Conservation (phyloP, 2,113 vertebrate species). For the Martes martes region DNA sequence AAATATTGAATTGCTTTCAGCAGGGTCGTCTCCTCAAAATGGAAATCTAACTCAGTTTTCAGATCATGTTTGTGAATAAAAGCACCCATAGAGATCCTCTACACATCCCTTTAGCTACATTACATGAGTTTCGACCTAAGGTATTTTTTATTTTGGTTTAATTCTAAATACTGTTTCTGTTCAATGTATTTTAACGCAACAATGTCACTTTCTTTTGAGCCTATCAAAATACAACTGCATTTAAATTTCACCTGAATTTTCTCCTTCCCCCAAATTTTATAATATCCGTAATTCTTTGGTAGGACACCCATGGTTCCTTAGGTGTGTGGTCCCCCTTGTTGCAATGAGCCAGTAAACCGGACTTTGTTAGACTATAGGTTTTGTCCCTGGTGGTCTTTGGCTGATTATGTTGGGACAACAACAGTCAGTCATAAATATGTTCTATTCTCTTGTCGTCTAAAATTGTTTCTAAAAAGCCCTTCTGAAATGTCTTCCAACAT, state of each 20-base stretch:
- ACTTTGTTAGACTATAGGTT: background rate
- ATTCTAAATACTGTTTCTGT: background rate
- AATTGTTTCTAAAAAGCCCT: background rate
- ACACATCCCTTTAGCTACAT: background rate
- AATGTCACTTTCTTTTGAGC: background rate
- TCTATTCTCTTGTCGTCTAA: background rate
- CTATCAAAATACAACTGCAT: background rate
- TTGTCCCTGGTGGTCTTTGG: background rate
- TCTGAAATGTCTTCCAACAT: background rate
- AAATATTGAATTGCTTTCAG: background rate
- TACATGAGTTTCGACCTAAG: background rate
- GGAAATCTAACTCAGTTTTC: background rate
- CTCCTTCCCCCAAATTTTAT: background rate
- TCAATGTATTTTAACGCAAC: background rate
- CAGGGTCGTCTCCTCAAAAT: background rate
- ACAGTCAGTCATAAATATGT: background rate
- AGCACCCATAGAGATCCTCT: background rate
- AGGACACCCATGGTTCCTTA: background rate
- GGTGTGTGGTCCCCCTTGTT: background rate
- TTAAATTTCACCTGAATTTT: background rate
- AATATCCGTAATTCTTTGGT: background rate
- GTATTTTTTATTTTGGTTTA: constrained; percentile 5
- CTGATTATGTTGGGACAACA: background rate
- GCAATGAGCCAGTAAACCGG: background rate
- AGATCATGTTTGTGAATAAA: background rate